Conservation (phyloP, 2,888 invertebrate species). For the Leptopilina drosophilae region DNA sequence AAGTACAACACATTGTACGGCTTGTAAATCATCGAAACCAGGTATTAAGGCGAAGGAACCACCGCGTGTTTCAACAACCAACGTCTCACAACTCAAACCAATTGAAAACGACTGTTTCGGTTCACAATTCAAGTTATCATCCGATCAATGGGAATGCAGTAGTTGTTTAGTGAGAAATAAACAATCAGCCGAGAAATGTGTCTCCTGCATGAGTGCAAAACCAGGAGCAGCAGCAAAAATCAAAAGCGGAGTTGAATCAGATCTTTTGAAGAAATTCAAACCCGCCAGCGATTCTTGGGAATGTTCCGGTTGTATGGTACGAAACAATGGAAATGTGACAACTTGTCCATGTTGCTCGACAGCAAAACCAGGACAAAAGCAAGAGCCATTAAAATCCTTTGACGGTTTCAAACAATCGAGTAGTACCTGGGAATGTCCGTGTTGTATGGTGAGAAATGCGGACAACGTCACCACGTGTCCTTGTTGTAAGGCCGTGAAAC, state of each 20-base stretch:
- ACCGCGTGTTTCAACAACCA: neutral
- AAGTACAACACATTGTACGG: conserved; percentile 66
- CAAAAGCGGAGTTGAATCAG: neutral
- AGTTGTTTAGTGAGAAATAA: conserved; percentile 80
- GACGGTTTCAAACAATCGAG: conserved; percentile 74
- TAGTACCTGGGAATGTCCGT: conserved; percentile 79
- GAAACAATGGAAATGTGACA: conserved; percentile 78
- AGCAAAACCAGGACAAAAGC: conserved; percentile 68
- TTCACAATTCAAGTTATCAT: conserved; percentile 54
- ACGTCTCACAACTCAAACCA: neutral
- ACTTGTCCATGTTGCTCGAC: conserved; percentile 80
- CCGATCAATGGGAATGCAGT: conserved; percentile 81
- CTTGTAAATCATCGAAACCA: conserved; percentile 69
- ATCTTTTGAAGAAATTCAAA: conserved; percentile 70
- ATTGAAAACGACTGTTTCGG: conserved; percentile 57
- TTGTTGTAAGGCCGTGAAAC: conserved; percentile 54
- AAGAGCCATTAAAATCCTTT: conserved; percentile 50
- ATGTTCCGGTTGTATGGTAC: conserved; percentile 82
- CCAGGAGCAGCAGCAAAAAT: conserved; percentile 6
- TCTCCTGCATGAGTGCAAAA: conserved; percentile 51
- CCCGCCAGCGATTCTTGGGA: conserved; percentile 81
- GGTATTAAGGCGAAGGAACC: neutral
- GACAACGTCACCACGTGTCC: conserved; percentile 76
- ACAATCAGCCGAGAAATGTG: conserved; percentile 76
- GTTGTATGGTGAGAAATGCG: conserved; percentile 81